These are phyloP conservation scores for Dicrurus megarhynchus DNA, from an alignment of 2,113 vertebrate species.

Conservation along the genomic window DNA sequence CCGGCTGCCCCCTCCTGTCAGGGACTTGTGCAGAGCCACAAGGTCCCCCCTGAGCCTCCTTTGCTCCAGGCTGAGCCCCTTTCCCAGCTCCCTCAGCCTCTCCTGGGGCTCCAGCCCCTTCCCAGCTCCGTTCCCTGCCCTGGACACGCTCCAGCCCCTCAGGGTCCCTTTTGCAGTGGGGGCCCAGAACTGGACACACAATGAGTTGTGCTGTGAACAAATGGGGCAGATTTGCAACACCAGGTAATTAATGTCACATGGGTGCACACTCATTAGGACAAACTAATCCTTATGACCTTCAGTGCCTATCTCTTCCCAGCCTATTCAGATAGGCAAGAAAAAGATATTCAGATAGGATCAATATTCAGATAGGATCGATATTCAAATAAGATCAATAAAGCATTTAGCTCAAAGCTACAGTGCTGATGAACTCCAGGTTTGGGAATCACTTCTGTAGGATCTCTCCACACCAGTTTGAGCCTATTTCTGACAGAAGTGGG, in stretches of 20 bases:
- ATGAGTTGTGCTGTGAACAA: not conserved
- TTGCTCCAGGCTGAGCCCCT: not conserved
- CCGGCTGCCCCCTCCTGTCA: not conserved
- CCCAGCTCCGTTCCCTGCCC: not conserved
- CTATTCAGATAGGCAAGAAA: not conserved
- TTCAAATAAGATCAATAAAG: not conserved
- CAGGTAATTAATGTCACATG: not conserved
- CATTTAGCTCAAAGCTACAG: not conserved
- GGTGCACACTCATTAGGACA: not conserved
- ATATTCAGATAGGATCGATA: not conserved
- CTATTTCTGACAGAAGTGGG: not conserved
- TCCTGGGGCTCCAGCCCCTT: not conserved
- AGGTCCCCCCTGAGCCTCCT: not conserved
- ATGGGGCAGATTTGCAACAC: not conserved
- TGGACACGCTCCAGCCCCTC: not conserved
- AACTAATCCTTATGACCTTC: not conserved
- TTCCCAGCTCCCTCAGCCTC: not conserved
- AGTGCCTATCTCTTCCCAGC: not conserved
- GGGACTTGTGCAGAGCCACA: not conserved
- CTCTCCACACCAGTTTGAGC: not conserved
- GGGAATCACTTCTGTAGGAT: not conserved
- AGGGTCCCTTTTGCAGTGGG: rapidly evolving
- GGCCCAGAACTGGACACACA: not conserved
- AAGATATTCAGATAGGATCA: not conserved
- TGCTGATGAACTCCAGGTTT: conserved; percentile 4